Base-by-base conservation (phyloP, 2,888 invertebrate genomes). In the Drosophila prolongata region DNA sequence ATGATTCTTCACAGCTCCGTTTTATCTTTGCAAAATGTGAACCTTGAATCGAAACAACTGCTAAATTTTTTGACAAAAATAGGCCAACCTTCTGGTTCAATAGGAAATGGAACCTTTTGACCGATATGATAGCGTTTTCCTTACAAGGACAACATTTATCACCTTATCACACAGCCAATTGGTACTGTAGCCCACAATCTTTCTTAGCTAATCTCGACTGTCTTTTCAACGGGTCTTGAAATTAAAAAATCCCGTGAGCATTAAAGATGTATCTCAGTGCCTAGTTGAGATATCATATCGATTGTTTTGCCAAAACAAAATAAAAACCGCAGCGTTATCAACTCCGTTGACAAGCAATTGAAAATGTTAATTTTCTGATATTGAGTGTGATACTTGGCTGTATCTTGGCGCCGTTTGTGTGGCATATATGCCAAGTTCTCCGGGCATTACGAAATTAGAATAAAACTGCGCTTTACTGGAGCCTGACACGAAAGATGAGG, bases 351-450 rank as follows among this genome's bases (percentile, higher is more conserved):
- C 82, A 82, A 67, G 87, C 60, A 74, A 61, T 70, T 67, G 77
- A 86, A 82, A 86, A 86, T 82, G 76, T 79, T 83, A 80, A 82
- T 82, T 86, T 80, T 76, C 87, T 82, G 82, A 82, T 82, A 83
- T 54, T 52, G 66, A 27, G 42, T 9, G 2, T 24, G 24, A 38
- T 30, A 30, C 1, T 14, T 6, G 43, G 27, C 16, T 38, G 35
- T 65, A 43, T 74, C 57, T 40, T 40, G 42, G 65, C 56, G 69
- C 27, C 79, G 67, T 40, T 40, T 68, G n/a, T 44, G 13, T 52
- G 46, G 52, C 62, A 73, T 83, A 86, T 86, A 86, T 79, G 76
- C 44, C 71, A 76, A 80, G 84, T 61, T 86, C 84, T 37, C 34
- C 24, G 11, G 55, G 57, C 77, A 70, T 80, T 72, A 77, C 79